Evolutionary conservation across 2,113 vertebrate genomes (phyloP), one percentile per base, ranked within the genome.

Genomic region (Bujurquina vittata): DNA sequence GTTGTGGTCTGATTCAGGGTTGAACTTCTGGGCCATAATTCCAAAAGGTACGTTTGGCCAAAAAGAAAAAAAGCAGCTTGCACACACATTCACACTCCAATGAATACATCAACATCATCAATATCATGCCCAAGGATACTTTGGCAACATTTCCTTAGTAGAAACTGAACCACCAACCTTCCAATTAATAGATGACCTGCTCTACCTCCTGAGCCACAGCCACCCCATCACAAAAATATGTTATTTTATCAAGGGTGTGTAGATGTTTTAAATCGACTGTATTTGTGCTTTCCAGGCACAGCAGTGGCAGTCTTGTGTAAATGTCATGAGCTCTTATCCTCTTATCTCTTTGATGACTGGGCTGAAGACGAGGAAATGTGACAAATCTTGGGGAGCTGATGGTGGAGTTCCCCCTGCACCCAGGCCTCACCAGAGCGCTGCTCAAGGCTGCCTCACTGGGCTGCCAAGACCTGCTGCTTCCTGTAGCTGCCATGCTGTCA

Each of bases 401-500:
- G 96, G 97, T 98, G 72, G 97, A 98, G 91, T 98, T 99, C 91
- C 98, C 98, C 12, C 96, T 99, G 37, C 96, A 97, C 69, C 98
- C 97, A 15, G 96, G 96, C 79, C 94, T 99, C 69, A 96, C 97
- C 26, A 96, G 97, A 89, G 97, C 97, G 6, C 75, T 99, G 74
- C 95, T 99, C 35, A 98, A 97, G 93, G 96, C 98, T 15, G 97
- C 97, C 12, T 95, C 97, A 26, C 87, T 97, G 0, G 96, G 95
- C 76, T 98, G 96, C 89, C 95, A 99, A 89, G 96, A 98, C 86
- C 88, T 99, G 23, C 93, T 99, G 83, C 97, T 99, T 26, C 96
- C 98, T 22, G 96, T 98, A 73, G 98, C 98, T 10, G 97, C 98
- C 62, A 98, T 99, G 98, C 83, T 99, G 14, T 99, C 98, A 0